Evolutionary conservation across 2,113 vertebrate species (phyloP).

Genomic region (Eurystomus gularis): DNA sequence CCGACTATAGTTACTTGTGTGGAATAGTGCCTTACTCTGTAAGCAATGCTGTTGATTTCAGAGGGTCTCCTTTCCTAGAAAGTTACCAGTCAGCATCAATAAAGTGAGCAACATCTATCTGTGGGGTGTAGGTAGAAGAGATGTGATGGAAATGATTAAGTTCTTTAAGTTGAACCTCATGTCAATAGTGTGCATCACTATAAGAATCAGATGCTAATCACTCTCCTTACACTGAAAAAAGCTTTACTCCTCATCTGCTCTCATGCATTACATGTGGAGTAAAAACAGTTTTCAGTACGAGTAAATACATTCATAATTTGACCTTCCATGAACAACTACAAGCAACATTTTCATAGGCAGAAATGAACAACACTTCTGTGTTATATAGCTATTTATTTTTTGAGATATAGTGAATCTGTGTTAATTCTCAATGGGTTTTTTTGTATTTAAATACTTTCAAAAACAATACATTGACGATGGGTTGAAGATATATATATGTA

Average conservation of each 20-base stretch:
- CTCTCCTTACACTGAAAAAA: conserved; percentile 6
- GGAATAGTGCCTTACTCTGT: conserved; percentile 53
- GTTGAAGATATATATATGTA: conserved; percentile 74
- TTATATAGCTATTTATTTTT: conserved; percentile 81
- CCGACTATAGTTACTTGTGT: neutral
- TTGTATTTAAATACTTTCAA: conserved; percentile 81
- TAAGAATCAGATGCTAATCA: conserved; percentile 43
- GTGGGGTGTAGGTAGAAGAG: conserved; percentile 48
- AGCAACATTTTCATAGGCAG: conserved; percentile 64
- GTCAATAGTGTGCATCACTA: conserved; percentile 57
- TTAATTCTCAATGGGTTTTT: conserved; percentile 70
- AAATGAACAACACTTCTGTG: conserved; percentile 74
- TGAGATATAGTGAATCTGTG: conserved; percentile 74
- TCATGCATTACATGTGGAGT: conserved; percentile 6
- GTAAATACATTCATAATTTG: neutral
- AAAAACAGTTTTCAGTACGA: conserved; percentile 12
- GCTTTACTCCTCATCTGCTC: conserved; percentile 14
- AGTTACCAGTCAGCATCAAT: neutral
- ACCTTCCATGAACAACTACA: conserved; percentile 47
- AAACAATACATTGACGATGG: conserved; percentile 74
- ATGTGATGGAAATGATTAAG: conserved; percentile 38
- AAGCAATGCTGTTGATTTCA: conserved; percentile 28
- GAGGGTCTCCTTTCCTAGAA: neutral
- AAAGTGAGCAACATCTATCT: neutral
- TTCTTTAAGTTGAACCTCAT: conserved; percentile 66